A percentile compares a stretch with the other conserved stretches of the same genome.
These are phyloP conservation scores for Plestiodon gilberti DNA, from an alignment of 2,113 vertebrate species.

Conservation along the genomic window DNA sequence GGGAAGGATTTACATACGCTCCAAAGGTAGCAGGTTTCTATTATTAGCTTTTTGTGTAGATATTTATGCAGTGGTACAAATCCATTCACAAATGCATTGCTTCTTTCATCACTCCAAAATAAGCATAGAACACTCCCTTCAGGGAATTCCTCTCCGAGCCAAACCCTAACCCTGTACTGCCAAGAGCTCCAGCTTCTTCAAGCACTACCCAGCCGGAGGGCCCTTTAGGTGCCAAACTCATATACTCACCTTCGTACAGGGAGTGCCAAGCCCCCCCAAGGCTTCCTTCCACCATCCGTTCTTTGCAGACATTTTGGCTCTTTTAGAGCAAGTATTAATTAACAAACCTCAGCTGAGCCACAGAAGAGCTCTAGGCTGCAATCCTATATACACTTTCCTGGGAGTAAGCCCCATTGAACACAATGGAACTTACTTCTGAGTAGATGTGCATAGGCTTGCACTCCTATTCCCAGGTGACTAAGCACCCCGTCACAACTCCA, in stretches of 20 bases:
- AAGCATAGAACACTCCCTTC: neutral
- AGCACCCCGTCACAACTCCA: neutral
- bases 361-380: neutral
- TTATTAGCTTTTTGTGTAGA: neutral
- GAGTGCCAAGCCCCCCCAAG: neutral
- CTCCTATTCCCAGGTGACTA: neutral
- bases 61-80: neutral
- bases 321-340: slow-evolving; percentile 4
- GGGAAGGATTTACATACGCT: neutral
- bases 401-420: no score
- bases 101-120: neutral
- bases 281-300: slow-evolving; percentile 3
- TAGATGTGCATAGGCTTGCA: no score
- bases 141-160: neutral
- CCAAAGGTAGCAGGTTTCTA: neutral
- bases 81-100: neutral
- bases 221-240: neutral
- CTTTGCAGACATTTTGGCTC: slow-evolving; percentile 10
- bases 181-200: neutral
- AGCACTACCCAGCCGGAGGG: neutral
- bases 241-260: neutral
- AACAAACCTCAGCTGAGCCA: neutral
- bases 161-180: neutral
- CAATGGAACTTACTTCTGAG: no score
- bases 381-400: no score